phyloP scores from a whole-genome alignment of 2,888 invertebrate genomes.

The Oscheius sp. region DNA sequence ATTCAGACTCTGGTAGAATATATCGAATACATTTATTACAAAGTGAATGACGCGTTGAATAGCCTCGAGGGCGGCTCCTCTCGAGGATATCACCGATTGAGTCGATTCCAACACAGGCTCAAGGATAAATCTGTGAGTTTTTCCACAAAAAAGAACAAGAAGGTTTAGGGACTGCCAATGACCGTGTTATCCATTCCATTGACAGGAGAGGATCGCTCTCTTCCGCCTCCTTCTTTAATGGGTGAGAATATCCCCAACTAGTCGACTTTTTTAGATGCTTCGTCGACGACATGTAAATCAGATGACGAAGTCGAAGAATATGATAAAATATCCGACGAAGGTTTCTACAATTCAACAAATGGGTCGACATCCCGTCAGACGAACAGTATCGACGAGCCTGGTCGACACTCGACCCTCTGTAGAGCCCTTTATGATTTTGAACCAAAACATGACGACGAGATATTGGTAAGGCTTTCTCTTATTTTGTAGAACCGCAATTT shows the following conservation, averaged over 20 bases:
- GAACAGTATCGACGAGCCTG: constrained; percentile 40
- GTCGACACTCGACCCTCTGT: constrained; percentile 40
- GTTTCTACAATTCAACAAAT: constrained; percentile 47
- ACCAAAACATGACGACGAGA: constrained; percentile 55
- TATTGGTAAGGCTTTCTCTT: too few relatives aligned
- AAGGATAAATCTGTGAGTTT: constrained; percentile 57
- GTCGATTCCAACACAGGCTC: constrained; percentile 52
- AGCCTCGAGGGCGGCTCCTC: constrained; percentile 50
- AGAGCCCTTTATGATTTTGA: constrained; percentile 57
- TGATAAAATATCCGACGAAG: constrained; percentile 61
- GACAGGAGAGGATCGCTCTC: constrained; percentile 49
- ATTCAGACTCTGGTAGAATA: constrained; percentile 59
- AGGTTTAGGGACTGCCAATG: constrained; percentile 56
- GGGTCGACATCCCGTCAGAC: constrained; percentile 23
- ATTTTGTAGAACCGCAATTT: too few relatives aligned
- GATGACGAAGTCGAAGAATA: constrained; percentile 53
- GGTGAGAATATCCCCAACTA: not conserved
- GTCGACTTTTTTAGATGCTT: constrained; percentile 19
- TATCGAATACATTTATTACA: constrained; percentile 60
- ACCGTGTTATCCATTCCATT: constrained; percentile 57
- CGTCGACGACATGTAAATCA: constrained; percentile 38
- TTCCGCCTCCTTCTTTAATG: constrained; percentile 45
- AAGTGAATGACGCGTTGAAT: constrained; percentile 57
- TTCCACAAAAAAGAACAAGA: not conserved
- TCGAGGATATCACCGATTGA: constrained; percentile 52